phyloP scores from a whole-genome alignment of 2,113 vertebrate genomes.

The Bubo bubo region DNA sequence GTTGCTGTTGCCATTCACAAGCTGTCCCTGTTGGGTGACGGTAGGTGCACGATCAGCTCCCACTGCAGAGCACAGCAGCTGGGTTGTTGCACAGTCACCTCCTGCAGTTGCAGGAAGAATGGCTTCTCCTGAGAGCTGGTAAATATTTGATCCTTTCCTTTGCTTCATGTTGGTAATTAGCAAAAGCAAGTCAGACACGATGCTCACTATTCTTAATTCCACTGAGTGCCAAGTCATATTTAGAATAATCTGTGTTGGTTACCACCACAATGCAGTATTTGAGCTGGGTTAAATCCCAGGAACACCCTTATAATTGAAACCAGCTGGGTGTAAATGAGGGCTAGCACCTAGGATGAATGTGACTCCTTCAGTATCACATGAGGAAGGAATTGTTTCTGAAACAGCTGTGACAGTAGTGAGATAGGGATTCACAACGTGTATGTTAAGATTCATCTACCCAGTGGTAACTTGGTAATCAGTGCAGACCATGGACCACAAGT shows the following conservation, averaged over 20 bases:
- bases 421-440: background rate
- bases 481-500: background rate
- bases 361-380: background rate
- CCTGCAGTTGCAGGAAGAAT: background rate
- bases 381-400: background rate
- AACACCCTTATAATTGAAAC: background rate
- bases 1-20: background rate
- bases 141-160: background rate
- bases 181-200: background rate
- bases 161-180: background rate
- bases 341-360: background rate
- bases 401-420: background rate
- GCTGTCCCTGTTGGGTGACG: background rate
- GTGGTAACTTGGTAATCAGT: background rate
- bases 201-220: background rate
- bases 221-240: background rate
- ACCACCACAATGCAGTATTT: background rate
- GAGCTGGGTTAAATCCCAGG: conserved; percentile 7
- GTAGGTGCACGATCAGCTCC: background rate
- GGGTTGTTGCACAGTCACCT: background rate
- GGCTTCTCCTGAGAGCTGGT: background rate
- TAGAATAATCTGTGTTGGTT: background rate
- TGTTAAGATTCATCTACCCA: background rate
- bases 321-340: background rate
- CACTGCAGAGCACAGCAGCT: background rate